Evolutionary conservation across 2,113 vertebrate species (phyloP).

Genomic region (Laticauda laticaudata): DNA sequence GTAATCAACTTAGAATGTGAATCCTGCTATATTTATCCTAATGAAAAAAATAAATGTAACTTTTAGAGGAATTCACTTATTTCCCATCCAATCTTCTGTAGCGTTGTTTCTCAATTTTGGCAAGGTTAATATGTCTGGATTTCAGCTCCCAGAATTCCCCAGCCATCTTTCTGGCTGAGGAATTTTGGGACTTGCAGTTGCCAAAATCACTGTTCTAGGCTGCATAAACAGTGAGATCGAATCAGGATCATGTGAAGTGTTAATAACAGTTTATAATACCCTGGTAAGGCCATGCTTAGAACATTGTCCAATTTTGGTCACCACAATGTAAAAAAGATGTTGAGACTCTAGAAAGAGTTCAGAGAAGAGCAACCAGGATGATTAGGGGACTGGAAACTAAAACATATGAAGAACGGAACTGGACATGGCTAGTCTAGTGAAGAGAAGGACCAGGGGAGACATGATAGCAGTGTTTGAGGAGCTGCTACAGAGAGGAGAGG

Average conservation of each 20-base stretch:
- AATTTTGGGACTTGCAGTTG: neutral
- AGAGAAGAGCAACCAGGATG: neutral
- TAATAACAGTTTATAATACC: neutral
- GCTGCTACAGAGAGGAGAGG: neutral
- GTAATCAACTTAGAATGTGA: neutral
- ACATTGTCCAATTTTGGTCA: neutral
- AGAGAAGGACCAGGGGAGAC: neutral
- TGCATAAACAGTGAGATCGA: neutral
- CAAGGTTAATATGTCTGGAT: neutral
- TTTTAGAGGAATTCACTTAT: neutral
- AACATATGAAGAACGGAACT: neutral
- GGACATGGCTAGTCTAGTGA: neutral
- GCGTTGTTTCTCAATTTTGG: neutral
- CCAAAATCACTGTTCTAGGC: neutral
- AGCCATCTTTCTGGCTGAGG: neutral
- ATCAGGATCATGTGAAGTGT: neutral
- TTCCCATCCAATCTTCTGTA: neutral
- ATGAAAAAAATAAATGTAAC: neutral
- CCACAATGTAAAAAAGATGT: neutral
- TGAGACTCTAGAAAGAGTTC: neutral
- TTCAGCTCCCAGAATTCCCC: neutral
- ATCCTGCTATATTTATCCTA: neutral
- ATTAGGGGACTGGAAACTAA: neutral
- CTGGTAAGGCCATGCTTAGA: neutral
- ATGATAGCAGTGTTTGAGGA: neutral